Evolutionary conservation across 2,888 invertebrate species (phyloP), one percentile per base, ranked within the genome.

Genomic region (Palloptera scutellata): DNA sequence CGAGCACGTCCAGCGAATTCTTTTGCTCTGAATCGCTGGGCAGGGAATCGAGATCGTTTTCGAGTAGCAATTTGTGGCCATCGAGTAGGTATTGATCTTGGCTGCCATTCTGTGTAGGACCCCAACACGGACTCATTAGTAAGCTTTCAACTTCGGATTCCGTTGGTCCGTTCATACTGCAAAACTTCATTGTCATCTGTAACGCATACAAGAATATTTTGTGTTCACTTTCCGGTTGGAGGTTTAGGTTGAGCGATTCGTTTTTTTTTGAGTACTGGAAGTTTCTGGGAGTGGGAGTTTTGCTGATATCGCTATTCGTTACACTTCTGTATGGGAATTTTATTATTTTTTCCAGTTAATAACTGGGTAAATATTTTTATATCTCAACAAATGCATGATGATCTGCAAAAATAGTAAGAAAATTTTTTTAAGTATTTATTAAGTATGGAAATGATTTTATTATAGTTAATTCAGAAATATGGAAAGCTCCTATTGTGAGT

Each of bases 111-210:
- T 84, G 80, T 78, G 85, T 74, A 78, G 89, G 87, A 76, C 82
- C 89, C 92, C 92, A 92, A 86, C 91, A 91, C 73, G 89, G 87
- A 79, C 90, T 89, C 84, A 90, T 90, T 83, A 92, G 88, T 76
- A 92, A 87, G 81, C 91, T 90, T 86, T 92, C 92, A 79, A 89
- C 89, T 84, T 89, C 89, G 76, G 86, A 85, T 82, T 85, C 86
- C 77, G 82, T 85, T 81, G 85, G 85, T 75, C 85, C 83, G 81
- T 84, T 84, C 86, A 86, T 86, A 79, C 84, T 85, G 83, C 86
- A 86, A 86, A 88, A 88, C 88, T 89, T 89, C 89, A 89, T 89
- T 83, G 80, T 87, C 86, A 77, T 54, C 60, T 15, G 13, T 42
- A 58, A 19, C 51, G 59, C 64, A 64, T 54, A 42, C 30, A 61